A percentile compares a stretch with the other conserved stretches of the same genome.
These are phyloP conservation scores for Wiebesia pumilae DNA, from an alignment of 1,140 invertebrate genomes.

Conservation along the genomic window DNA sequence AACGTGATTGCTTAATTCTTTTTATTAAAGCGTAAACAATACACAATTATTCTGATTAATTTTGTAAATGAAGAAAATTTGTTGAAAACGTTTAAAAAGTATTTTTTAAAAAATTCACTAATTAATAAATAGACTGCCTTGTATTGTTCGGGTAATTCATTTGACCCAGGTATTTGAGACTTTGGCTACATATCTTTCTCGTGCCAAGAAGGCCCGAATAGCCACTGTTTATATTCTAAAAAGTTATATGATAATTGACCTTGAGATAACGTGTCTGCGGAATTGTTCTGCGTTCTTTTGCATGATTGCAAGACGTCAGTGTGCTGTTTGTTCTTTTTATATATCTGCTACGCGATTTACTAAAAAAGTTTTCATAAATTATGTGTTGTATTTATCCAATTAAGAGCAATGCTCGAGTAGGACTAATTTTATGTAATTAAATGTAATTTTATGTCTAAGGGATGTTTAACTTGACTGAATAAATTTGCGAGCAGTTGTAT, in stretches of 20 bases:
- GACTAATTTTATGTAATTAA: conserved; percentile 13
- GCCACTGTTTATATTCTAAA: neutral
- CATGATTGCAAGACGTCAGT: neutral
- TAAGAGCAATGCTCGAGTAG: neutral
- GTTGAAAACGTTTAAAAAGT: too few relatives aligned
- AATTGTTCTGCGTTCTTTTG: too few relatives aligned
- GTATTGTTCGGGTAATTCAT: too few relatives aligned
- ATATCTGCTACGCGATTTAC: conserved; percentile 30
- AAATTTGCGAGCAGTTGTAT: conserved; percentile 18
- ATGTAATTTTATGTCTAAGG: neutral
- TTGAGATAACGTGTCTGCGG: too few relatives aligned
- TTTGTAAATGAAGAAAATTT: too few relatives aligned
- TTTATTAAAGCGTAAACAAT: too few relatives aligned
- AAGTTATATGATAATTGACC: neutral
- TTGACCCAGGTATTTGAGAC: too few relatives aligned
- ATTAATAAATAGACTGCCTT: too few relatives aligned
- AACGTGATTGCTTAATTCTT: too few relatives aligned
- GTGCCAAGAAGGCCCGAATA: neutral
- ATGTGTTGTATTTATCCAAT: neutral
- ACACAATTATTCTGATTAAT: too few relatives aligned
- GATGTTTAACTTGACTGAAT: neutral
- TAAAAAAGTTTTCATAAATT: conserved; percentile 3
- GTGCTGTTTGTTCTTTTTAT: neutral
- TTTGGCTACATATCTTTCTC: too few relatives aligned
- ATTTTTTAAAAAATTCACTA: too few relatives aligned